Base-by-base conservation (phyloP, 2,797 vertebrate species). In the Pseudopleuronectes americanus region DNA sequence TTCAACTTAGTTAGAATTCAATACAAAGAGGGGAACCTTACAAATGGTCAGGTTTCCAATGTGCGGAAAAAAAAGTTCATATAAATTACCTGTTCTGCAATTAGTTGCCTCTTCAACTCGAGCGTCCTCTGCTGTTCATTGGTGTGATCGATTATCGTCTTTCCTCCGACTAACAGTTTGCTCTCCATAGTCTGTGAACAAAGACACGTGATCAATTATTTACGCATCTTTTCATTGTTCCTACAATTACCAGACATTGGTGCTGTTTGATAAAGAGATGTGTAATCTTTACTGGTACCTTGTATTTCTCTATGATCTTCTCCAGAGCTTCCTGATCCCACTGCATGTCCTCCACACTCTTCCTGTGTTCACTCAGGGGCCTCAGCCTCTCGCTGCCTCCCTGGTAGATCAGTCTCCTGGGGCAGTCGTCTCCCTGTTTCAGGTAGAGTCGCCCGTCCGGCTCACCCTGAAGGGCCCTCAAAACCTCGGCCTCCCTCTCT, bases 111-210 rank as follows among this genome's bases (percentile, higher is more conserved):
- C 93, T 94, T 97, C 83, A 96, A 92, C 88, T 98, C 97, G 89
- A 99, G 79, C 95, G 96, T 97, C 84, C 95, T 99, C 84, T 99
- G 97, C 83, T 99, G 97, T 83, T 99, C 97, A 0, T 99, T 99
- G 57, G 97, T 99, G 91, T 99, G 97, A 85, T 99, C 97, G 72
- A 96, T 96, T 57, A 99, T 98, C 61, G 96, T 99, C 89, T 98
- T 96, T 48, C 97, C 97, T 4, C 97, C 97, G 8, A 96, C 95
- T 22, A 99, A 90, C 84, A 99, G 92, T 85, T 98, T 99, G 93
- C 97, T 99, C 92, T 98, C 97, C 97, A 98, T 97, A 0, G 95
- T 95, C 97, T 98, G 90, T 45, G 55, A 75, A 76, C 63, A 80
- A 76, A 90, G 70, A 31, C 55, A 75, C 31, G 45, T 53, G 33